Base-by-base conservation (phyloP, 2,113 vertebrate genomes). In the Myxocyprinus asiaticus region DNA sequence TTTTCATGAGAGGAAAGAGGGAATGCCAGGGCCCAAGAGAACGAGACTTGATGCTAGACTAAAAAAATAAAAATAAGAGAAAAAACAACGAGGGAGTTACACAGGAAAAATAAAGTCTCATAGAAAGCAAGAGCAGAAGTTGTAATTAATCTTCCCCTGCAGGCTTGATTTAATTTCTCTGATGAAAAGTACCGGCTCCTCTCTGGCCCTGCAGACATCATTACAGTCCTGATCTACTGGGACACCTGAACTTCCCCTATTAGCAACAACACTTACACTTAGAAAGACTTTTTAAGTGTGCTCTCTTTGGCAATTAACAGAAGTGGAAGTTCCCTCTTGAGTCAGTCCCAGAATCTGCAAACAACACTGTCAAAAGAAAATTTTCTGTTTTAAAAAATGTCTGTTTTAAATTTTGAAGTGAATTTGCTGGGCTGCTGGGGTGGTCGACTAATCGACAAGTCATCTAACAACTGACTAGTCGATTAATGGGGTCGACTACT, bases 141-240 rank as follows among this genome's bases (percentile, higher is more conserved):
- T 83, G 64, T 81, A 80, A 80, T 83, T 65, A 81, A 17, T 17
- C 55, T 42, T 73, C 80, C 73, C 55, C 78, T 64, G 33, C 63
- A 73, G 73, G 67, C 48, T 56, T 62, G 48, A 43, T 63, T 45
- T 55, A 33, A 33, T 33, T 33, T 33, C 22, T 33, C 22, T 33
- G 22, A 33, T 33, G 22, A 33, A 33, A 33, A 33, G 22, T 33
- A 33, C 3, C 22, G 22, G 22, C 22, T 33, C 22, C 22, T 33
- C 9, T 56, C 6, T 10, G 50, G 59, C 71, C 72, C 67, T 56
- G 50, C 63, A 68, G 67, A 63, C 55, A 64, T 81, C 74, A 80
- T 83, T 83, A 73, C 74, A 56, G 42, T 48, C 17, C 0, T 22
- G 61, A 55, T 80, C 67, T 72, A 65, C n/a, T 11, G 73, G 73